A percentile compares a stretch with the other conserved stretches of the same genome.
phyloP scores from a whole-genome alignment of 1,140 invertebrate species.

The Harpegnathos saltator region DNA sequence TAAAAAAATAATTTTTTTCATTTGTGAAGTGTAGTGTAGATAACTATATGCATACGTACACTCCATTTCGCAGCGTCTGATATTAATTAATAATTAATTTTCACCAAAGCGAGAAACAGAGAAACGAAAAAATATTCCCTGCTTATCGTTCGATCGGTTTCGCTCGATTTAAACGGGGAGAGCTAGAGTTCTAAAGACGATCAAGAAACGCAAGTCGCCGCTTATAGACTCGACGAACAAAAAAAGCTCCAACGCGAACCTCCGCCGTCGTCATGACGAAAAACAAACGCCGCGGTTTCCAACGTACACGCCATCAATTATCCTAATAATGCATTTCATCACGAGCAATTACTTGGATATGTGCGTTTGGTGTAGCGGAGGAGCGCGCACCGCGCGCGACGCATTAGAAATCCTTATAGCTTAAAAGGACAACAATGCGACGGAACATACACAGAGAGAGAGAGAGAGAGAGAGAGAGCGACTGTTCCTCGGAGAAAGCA shows the following conservation, averaged over 20 bases:
- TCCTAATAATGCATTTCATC: conserved; percentile 56
- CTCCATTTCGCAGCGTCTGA: not conserved
- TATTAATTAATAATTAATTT: not conserved
- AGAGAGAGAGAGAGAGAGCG: too few relatives aligned
- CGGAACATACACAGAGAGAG: conserved; percentile 56
- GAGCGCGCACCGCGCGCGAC: conserved; percentile 18
- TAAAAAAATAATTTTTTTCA: too few relatives aligned
- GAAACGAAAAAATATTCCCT: too few relatives aligned
- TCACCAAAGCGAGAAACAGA: too few relatives aligned
- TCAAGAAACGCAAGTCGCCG: not conserved
- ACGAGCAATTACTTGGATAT: conserved; percentile 60
- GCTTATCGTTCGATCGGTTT: too few relatives aligned
- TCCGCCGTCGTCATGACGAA: not conserved
- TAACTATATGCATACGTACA: not conserved
- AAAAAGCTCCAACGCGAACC: not conserved
- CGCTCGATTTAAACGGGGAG: not conserved
- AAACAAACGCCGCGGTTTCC: conserved; percentile 4
- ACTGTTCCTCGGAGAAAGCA: conserved; percentile 55
- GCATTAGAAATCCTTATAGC: conserved; percentile 67
- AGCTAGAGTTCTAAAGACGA: not conserved
- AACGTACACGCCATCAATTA: conserved; percentile 35
- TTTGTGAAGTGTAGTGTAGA: not conserved
- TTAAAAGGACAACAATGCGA: conserved; percentile 60
- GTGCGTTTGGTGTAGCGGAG: conserved; percentile 33
- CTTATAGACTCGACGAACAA: not conserved